These are phyloP conservation scores for Gadopsis marmoratus DNA, from an alignment of 2,797 vertebrate genomes.

Conservation along the genomic window DNA sequence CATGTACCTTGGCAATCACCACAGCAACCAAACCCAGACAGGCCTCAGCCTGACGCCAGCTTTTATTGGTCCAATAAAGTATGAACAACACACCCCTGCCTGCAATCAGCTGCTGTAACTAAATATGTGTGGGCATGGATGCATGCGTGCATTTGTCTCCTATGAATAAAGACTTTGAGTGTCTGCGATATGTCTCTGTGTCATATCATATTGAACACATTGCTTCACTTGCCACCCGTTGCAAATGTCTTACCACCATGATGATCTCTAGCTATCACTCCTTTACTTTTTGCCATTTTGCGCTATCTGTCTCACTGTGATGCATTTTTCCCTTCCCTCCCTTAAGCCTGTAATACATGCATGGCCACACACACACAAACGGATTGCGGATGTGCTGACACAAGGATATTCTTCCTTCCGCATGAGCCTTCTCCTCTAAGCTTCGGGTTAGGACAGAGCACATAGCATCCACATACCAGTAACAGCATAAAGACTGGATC, in stretches of 20 bases:
- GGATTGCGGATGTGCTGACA: slow-evolving; percentile 76
- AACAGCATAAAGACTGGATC: slow-evolving; percentile 47
- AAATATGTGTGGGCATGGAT: slow-evolving; percentile 40
- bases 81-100: slow-evolving; percentile 44
- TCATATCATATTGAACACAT: slow-evolving; percentile 57
- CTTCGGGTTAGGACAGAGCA: slow-evolving; percentile 61
- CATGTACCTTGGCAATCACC: slow-evolving; percentile 54
- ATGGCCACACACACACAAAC: slow-evolving; percentile 38
- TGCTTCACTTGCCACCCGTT: slow-evolving; percentile 44
- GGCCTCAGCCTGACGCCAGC: slow-evolving; percentile 38
- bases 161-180: slow-evolving; percentile 40
- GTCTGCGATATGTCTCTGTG: slow-evolving; percentile 41
- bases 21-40: slow-evolving; percentile 72
- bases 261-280: slow-evolving; percentile 43
- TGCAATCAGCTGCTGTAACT: slow-evolving; percentile 62
- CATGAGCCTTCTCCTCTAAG: slow-evolving; percentile 70
- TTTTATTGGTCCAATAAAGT: slow-evolving; percentile 73
- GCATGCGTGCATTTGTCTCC: slow-evolving; percentile 37
- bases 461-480: slow-evolving; percentile 49
- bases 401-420: slow-evolving; percentile 70
- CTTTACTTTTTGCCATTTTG: slow-evolving; percentile 53
- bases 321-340: slow-evolving; percentile 47
- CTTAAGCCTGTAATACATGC: slow-evolving; percentile 66
- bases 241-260: slow-evolving; percentile 42
- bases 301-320: slow-evolving; percentile 52